A percentile compares a stretch with the other conserved stretches of the same genome.
Evolutionary conservation across 2,888 invertebrate genomes (phyloP).

Genomic region (Stenodema calcarata): DNA sequence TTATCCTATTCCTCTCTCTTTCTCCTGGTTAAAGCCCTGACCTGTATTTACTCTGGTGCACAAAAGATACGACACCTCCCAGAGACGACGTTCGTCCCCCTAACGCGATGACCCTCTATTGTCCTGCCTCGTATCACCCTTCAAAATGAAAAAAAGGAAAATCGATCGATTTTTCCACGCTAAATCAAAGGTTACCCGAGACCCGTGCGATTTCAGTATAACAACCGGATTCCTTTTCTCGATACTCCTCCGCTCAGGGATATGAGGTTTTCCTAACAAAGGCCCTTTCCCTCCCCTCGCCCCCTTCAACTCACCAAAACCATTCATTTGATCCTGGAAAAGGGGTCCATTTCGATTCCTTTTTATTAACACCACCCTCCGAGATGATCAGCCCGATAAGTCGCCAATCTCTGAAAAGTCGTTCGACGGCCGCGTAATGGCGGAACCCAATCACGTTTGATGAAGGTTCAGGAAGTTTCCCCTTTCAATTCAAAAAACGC

Average conservation of each 20-base stretch:
- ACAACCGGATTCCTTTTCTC: neutral
- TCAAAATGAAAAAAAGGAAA: neutral
- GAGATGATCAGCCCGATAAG: neutral
- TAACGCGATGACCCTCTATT: neutral
- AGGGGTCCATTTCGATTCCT: neutral
- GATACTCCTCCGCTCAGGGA: neutral
- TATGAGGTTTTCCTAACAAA: conserved; percentile 8
- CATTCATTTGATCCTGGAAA: conserved; percentile 1
- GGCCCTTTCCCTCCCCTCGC: neutral
- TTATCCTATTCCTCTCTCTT: neutral
- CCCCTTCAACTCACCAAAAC: neutral
- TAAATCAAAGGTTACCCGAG: conserved; percentile 1
- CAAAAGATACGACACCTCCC: conserved; percentile 4
- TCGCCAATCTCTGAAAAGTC: neutral
- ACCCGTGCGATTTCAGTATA: neutral
- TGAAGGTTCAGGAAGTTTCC: neutral
- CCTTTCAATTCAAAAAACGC: neutral
- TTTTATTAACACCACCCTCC: neutral
- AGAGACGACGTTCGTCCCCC: neutral
- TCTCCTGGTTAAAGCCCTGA: neutral
- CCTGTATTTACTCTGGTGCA: conserved; percentile 6
- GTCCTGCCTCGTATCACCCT: neutral
- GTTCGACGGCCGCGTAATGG: neutral
- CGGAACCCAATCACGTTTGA: neutral
- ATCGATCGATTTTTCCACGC: neutral